Base-by-base conservation (phyloP, 2,113 vertebrate species). In the Salvelinus alpinus region DNA sequence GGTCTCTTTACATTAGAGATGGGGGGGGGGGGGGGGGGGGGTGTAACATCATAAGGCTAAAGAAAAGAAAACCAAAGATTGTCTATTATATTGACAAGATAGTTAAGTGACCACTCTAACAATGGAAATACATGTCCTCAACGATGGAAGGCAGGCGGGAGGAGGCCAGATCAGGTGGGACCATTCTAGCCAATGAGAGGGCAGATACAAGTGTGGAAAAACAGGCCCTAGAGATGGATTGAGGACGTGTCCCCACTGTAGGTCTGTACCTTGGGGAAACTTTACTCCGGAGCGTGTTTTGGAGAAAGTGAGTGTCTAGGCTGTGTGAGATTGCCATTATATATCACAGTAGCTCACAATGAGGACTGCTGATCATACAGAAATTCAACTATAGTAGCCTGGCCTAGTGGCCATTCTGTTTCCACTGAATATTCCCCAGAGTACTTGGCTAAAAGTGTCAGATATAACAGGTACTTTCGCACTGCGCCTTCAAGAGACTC, bases 391-490 rank as follows among this genome's bases (percentile, higher is more conserved):
- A 20, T 66, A 34, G 29, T n/a, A 9, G 71, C 82, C 16, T 2
- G 8, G 14, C 12, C 48, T 54, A 8, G 59, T 6, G 59, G 14
- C 59, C 4, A 9, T 68, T 72, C 70, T 77, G 77, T 71, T 70
- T 51, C n/a, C 71, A n/a, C 38, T 81, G 14, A 62, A 57, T 9
- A 8, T 67, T 57, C 64, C 71, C 20, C 16, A 75, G 25, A 84
- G 81, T 80, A 84, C 78, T 72, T 78, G 72, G 20, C n/a, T 72
- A 29, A 73, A 64, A 79, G 25, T 65, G 73, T 76, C 70, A 85
- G 84, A 85, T 73, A 86, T 79, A 80, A 78, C 67, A 57, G 83
- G 88, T 90, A 87, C 54, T 24, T 16, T 2, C 51, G 64, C 29
- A 67, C 59, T 67, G 38, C 22, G 1, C 71, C 38, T 5, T 3